These are phyloP conservation scores for Asobara japonica DNA, from an alignment of 1,140 invertebrate genomes.

Conservation along the genomic window DNA sequence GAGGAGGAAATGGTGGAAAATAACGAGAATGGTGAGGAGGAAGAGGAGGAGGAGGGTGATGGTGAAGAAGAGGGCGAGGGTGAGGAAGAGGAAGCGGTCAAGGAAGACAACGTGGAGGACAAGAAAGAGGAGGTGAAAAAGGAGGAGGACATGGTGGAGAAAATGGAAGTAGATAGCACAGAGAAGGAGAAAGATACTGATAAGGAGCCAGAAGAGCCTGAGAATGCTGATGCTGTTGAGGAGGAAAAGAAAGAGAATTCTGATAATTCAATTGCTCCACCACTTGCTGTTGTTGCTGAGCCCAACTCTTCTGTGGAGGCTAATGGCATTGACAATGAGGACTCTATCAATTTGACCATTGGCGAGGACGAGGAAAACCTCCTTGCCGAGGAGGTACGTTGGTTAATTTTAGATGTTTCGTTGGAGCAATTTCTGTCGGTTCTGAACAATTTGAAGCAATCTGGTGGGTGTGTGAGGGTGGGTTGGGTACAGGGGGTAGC, in stretches of 20 bases:
- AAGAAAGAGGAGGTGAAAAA: constrained; percentile 37
- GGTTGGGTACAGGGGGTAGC: too few relatives aligned
- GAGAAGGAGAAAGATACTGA: constrained; percentile 18
- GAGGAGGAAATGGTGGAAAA: constrained; percentile 34
- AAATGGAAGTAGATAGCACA: constrained; percentile 34
- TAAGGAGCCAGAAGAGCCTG: constrained; percentile 36
- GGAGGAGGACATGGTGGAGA: constrained; percentile 38
- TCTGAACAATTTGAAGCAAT: too few relatives aligned
- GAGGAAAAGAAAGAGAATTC: constrained; percentile 25
- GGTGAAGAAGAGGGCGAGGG: constrained; percentile 38
- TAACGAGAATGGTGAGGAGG: constrained; percentile 44
- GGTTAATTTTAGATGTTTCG: constrained; percentile 16
- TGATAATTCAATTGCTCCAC: neutral
- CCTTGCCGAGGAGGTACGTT: constrained; percentile 76
- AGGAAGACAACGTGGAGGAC: constrained; percentile 29
- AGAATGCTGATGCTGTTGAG: constrained; percentile 16
- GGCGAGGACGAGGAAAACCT: constrained; percentile 82
- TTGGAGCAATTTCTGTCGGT: neutral
- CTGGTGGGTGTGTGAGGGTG: too few relatives aligned
- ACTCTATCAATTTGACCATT: constrained; percentile 83
- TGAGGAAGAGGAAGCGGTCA: constrained; percentile 40
- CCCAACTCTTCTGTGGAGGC: constrained; percentile 52
- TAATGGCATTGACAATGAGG: constrained; percentile 75
- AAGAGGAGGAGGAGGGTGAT: constrained; percentile 48
- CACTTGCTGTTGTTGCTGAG: constrained; percentile 27